Conservation (phyloP, 2,888 invertebrate species). For the Dichetophora obliterata region DNA sequence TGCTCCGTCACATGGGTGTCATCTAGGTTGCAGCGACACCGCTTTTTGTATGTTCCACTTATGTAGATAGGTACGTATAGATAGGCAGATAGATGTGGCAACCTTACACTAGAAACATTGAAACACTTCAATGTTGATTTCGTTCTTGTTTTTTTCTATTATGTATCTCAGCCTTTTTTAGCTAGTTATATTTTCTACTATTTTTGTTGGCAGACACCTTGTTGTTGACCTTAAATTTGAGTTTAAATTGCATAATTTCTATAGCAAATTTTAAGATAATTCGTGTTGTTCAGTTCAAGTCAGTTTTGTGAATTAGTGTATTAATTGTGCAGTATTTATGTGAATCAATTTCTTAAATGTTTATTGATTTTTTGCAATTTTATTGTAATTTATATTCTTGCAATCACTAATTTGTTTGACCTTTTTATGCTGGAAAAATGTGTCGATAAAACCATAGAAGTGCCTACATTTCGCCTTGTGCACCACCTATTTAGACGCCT, state of each 20-base stretch:
- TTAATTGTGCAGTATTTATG: background rate
- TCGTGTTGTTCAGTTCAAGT: too few relatives aligned
- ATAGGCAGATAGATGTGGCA: conserved; percentile 9
- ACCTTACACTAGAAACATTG: conserved; percentile 32
- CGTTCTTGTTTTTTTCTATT: background rate
- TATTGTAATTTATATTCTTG: conserved; percentile 28
- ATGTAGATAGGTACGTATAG: background rate
- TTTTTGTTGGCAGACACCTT: conserved; percentile 5
- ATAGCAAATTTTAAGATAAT: too few relatives aligned
- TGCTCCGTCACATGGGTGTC: conserved; percentile 4
- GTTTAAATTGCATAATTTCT: background rate
- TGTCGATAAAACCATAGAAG: conserved; percentile 53
- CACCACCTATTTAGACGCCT: background rate
- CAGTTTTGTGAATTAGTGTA: background rate
- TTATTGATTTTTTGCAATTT: conserved; percentile 21
- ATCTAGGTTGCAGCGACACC: background rate
- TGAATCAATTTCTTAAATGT: background rate
- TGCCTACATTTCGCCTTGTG: conserved; percentile 34
- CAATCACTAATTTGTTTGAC: conserved; percentile 36
- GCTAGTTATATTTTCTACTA: background rate
- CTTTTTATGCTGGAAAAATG: conserved; percentile 45
- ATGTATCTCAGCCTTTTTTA: background rate
- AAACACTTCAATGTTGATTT: conserved; percentile 13
- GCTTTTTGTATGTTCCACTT: background rate
- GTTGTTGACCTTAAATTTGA: conserved; percentile 6